Base-by-base conservation (phyloP, 2,113 vertebrate species). In the Nycticorax nycticorax region DNA sequence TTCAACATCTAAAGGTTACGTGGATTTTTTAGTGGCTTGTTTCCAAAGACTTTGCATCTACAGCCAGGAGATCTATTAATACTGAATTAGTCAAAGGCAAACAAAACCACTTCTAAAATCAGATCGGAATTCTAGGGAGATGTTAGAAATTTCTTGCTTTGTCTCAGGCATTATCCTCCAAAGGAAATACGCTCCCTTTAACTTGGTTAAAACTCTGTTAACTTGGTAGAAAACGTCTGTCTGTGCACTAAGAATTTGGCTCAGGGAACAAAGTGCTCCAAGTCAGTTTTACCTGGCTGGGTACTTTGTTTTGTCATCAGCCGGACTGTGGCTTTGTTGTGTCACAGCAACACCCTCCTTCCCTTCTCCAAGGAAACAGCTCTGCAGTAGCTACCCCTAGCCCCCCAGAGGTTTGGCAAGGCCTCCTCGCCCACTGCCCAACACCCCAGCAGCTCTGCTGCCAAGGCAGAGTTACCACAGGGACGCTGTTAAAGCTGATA, bases 361-460 rank as follows among this genome's bases (percentile, higher is more conserved):
- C 13, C 71, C 45, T 53, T 45, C 33, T 30, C 7, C 8, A 32
- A 8, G 8, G 24, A 13, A 37, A 4, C 39, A 7, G 2, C 33
- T 26, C 50, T 10, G 9, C 13, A 57, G 13, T 17, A 9, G 56
- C 32, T 32, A 4, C 4, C 35, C 17, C 0, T 6, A 4, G 55
- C 21, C 13, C 3, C 2, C 1, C 2, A 7, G 27, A 9, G 5
- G 39, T 16, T 13, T 24, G 62, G 69, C 45, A 22, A 14, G 27
- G 32, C 60, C 28, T 20, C 78, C 53, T 28, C 18, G 4, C 12
- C 35, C 66, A 1, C 4, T 5, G 20, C 18, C 28, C 57, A 8
- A 0, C 18, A 14, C 10, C n/a, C n/a, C 37, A 12, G 62, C 28
- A n/a, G 19, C 53, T 39, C 32, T 32, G 52, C 68, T 3, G 1